Percentiles rank a stretch among this genome's conserved stretches.
These are phyloP conservation scores for Agriotes lineatus DNA, from an alignment of 2,888 invertebrate genomes.

Conservation along the genomic window DNA sequence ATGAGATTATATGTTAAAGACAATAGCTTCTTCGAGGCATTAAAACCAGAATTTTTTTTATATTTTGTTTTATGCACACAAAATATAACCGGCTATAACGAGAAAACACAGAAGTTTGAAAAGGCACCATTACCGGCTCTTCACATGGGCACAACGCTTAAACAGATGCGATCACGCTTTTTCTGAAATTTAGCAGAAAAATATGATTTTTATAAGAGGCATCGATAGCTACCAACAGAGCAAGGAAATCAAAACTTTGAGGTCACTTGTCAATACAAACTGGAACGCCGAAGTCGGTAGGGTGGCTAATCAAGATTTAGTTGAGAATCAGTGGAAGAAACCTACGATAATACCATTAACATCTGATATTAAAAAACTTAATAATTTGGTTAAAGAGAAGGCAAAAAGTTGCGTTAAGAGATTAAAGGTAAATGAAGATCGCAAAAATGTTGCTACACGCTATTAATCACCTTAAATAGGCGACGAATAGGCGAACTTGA, in stretches of 20 bases:
- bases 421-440: constrained; percentile 13
- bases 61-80: constrained; percentile 12
- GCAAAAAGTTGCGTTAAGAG: constrained; percentile 1
- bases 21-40: neutral
- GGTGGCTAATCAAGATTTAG: constrained; percentile 1
- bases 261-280: neutral
- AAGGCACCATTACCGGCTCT: neutral
- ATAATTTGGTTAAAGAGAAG: constrained; percentile 2
- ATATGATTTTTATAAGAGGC: neutral
- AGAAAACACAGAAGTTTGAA: constrained; percentile 12
- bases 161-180: neutral
- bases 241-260: constrained; percentile 1
- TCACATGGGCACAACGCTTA: no score
- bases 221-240: neutral
- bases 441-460: constrained; percentile 13
- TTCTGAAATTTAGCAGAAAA: no score
- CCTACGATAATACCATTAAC: neutral
- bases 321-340: constrained; percentile 7
- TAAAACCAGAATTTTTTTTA: constrained; percentile 3
- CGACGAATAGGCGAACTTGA: constrained; percentile 12
- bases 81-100: constrained; percentile 8
- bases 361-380: constrained; percentile 12
- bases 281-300: constrained; percentile 2
- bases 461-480: constrained; percentile 15
- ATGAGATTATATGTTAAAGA: constrained; percentile 15